Evolutionary conservation across 2,888 invertebrate genomes (phyloP).

Genomic region (Drosophila macrospina): DNA sequence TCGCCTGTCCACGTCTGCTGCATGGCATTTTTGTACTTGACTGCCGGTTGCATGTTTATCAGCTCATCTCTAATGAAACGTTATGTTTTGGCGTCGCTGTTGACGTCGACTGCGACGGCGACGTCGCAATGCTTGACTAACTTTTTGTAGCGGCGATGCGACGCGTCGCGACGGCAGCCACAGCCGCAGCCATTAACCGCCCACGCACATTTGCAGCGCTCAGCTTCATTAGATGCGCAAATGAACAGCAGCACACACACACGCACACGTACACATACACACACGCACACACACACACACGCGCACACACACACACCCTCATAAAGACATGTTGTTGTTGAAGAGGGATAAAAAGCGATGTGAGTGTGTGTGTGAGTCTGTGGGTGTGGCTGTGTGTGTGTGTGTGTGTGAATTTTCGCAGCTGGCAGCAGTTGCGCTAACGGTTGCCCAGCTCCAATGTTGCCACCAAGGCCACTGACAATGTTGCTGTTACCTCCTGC

Average conservation of each 20-base stretch:
- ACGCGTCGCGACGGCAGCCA: conserved; percentile 17
- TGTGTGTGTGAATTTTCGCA: conserved; percentile 72
- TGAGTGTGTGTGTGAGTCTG: conserved; percentile 17
- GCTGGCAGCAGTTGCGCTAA: conserved; percentile 67
- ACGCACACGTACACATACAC: not conserved
- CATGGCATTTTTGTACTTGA: conserved; percentile 12
- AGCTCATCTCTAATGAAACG: conserved; percentile 79
- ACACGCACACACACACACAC: conserved; percentile 11
- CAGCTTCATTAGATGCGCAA: conserved; percentile 76
- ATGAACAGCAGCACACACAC: conserved; percentile 58
- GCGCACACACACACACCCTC: not conserved
- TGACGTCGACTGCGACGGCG: conserved; percentile 3
- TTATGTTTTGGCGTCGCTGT: conserved; percentile 61
- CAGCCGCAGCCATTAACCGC: conserved; percentile 69
- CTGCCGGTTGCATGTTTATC: conserved; percentile 62
- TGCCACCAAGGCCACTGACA: conserved; percentile 52
- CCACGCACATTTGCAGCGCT: conserved; percentile 77
- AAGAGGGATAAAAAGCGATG: conserved; percentile 12
- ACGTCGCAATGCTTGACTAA: conserved; percentile 45
- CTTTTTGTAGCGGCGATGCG: conserved; percentile 52
- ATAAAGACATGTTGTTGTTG: conserved; percentile 9
- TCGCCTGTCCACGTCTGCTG: conserved; percentile 9
- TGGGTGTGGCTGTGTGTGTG: conserved; percentile 39
- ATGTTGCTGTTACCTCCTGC: conserved; percentile 27
- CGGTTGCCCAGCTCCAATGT: conserved; percentile 54